A percentile compares a stretch with the other conserved stretches of the same genome.
Conservation (phyloP, 1,140 invertebrate species). For the Homarus americanus region DNA sequence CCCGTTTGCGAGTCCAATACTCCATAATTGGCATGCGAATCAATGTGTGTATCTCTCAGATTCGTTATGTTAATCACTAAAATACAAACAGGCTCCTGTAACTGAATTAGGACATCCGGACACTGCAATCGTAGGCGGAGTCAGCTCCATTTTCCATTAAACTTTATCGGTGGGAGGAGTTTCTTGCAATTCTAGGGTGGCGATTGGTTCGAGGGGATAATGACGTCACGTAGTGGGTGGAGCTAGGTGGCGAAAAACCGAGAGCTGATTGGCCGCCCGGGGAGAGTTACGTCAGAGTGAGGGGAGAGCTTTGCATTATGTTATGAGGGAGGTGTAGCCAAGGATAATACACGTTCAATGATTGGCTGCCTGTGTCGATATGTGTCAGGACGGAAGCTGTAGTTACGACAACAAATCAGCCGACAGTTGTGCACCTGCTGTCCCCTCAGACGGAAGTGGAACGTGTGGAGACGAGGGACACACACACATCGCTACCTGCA, state of each 20-base stretch:
- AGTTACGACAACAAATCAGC: conserved; percentile 72
- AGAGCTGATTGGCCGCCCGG: conserved; percentile 42
- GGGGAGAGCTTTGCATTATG: conserved; percentile 65
- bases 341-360: conserved; percentile 70
- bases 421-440: conserved; percentile 67
- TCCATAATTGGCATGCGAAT: conserved; percentile 64
- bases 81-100: conserved; percentile 70
- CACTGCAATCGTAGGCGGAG: conserved; percentile 58
- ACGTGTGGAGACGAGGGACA: conserved; percentile 25
- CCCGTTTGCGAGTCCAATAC: conserved; percentile 26
- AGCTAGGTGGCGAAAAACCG: background rate
- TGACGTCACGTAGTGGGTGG: conserved; percentile 54
- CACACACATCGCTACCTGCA: background rate
- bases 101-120: conserved; percentile 67
- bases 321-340: conserved; percentile 71
- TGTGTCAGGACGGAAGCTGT: conserved; percentile 69
- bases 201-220: background rate
- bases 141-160: conserved; percentile 70
- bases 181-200: background rate
- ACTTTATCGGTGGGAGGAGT: conserved; percentile 40
- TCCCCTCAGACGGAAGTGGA: conserved; percentile 65
- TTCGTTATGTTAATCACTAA: conserved; percentile 71
- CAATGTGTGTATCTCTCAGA: conserved; percentile 61
- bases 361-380: conserved; percentile 71
- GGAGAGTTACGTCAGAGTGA: conserved; percentile 16